These are phyloP conservation scores for Lithophane leautieri DNA, from an alignment of 2,888 invertebrate species.

Conservation along the genomic window DNA sequence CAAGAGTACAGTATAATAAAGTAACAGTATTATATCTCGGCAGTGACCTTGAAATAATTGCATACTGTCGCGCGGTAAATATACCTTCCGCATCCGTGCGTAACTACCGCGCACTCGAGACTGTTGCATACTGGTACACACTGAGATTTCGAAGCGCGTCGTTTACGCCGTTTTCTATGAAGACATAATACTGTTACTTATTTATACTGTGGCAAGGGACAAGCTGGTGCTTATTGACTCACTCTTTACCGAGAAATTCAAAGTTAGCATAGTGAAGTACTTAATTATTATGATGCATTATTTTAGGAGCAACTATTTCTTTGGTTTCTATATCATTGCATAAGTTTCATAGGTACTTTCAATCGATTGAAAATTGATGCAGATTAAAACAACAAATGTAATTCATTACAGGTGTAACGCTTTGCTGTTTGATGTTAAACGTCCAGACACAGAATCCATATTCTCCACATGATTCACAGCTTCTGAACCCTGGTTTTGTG, in stretches of 20 bases:
- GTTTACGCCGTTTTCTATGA: no score
- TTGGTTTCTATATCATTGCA: no score
- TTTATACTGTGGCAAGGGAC: no score
- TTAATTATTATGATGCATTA: not conserved
- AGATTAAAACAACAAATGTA: conserved; percentile 1
- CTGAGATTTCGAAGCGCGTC: no score
- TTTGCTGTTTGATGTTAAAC: conserved; percentile 54
- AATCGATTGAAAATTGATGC: not conserved
- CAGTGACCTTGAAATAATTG: no score
- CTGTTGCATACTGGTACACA: no score
- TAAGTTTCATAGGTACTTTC: not conserved
- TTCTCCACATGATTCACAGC: not conserved
- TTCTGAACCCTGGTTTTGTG: conserved; percentile 56
- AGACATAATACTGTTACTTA: no score
- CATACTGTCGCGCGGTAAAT: no score
- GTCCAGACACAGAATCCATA: conserved; percentile 50
- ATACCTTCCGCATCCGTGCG: no score
- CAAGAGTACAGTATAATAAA: not conserved
- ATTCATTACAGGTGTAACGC: conserved; percentile 58
- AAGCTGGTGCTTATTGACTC: not conserved
- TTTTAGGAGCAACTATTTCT: not conserved
- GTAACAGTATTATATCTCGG: no score
- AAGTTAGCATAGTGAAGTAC: not conserved
- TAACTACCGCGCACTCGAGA: no score
- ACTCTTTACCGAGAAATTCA: not conserved